Conservation (phyloP, 2,888 invertebrate species). For the Ophioninae sp. region DNA sequence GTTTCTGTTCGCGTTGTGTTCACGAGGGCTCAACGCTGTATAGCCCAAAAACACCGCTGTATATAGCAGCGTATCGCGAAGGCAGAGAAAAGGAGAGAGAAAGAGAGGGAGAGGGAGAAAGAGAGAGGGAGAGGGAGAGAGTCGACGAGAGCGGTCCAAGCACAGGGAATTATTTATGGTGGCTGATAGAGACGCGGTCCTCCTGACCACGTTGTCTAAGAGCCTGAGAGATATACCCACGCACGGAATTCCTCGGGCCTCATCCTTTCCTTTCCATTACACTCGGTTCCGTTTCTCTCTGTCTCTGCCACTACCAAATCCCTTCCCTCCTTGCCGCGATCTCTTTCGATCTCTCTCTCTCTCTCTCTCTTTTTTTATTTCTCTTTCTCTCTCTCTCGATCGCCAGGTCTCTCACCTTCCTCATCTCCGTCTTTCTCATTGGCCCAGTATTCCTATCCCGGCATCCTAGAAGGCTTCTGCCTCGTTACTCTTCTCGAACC, state of each 20-base stretch:
- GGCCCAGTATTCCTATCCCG: constrained; percentile 45
- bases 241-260: constrained; percentile 77
- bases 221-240: constrained; percentile 73
- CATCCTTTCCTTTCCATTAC: constrained; percentile 59
- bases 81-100: too few species aligned
- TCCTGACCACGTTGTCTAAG: constrained; percentile 76
- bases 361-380: constrained; percentile 56
- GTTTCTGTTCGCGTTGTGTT: constrained; percentile 56
- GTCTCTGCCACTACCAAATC: constrained; percentile 64
- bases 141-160: constrained; percentile 62
- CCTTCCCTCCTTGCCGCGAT: not conserved
- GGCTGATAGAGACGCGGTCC: constrained; percentile 80
- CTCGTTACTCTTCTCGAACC: constrained; percentile 40
- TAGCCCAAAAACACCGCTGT: constrained; percentile 58
- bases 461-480: constrained; percentile 45
- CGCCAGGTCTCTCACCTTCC: not conserved
- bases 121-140: constrained; percentile 35
- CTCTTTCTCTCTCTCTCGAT: constrained; percentile 63
- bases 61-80: constrained; percentile 34
- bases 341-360: constrained; percentile 17
- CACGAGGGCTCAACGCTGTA: constrained; percentile 57
- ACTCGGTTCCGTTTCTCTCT: constrained; percentile 58
- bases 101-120: constrained; percentile 50
- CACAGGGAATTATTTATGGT: constrained; percentile 79
- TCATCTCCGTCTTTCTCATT: constrained; percentile 1